Percentiles rank a stretch among this genome's conserved stretches.
These are phyloP conservation scores for Macrotis lagotis DNA, from an alignment of 2,113 vertebrate species.

Conservation along the genomic window DNA sequence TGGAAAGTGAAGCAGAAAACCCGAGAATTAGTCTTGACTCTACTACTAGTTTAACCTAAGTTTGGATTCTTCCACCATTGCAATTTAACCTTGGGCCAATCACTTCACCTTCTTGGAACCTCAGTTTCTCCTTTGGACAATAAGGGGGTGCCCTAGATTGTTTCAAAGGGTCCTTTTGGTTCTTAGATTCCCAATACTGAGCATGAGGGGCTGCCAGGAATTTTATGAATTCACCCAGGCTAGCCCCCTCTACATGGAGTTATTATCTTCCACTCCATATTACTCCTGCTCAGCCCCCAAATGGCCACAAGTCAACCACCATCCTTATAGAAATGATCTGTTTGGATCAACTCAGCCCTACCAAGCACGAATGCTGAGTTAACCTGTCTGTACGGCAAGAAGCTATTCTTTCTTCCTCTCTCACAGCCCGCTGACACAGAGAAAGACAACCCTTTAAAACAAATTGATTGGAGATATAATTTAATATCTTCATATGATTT, in stretches of 20 bases:
- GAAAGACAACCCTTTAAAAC: slow-evolving; percentile 57
- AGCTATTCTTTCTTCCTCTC: slow-evolving; percentile 38
- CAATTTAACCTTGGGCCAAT: neutral
- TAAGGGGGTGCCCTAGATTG: fast-evolving
- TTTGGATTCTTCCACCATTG: neutral
- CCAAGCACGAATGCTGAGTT: slow-evolving; percentile 14
- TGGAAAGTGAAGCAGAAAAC: neutral
- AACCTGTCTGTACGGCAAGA: neutral
- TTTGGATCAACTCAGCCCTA: slow-evolving; percentile 45
- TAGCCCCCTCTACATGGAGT: neutral
- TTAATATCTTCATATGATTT: slow-evolving; percentile 71
- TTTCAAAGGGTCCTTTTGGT: slow-evolving; percentile 5
- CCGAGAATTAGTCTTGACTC: neutral
- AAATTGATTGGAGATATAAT: slow-evolving; percentile 71
- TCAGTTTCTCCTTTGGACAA: neutral
- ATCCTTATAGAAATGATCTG: slow-evolving; percentile 32
- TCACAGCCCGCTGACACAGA: slow-evolving; percentile 20
- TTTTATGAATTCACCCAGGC: neutral
- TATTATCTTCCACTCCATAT: slow-evolving; percentile 50
- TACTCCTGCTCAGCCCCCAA: slow-evolving; percentile 58
- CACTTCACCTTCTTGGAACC: neutral
- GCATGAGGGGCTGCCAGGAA: neutral
- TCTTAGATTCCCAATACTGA: neutral
- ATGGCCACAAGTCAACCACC: slow-evolving; percentile 37
- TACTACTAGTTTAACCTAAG: neutral